Evolutionary conservation across 2,113 vertebrate genomes (phyloP).

Genomic region (Stigmatopora nigra): DNA sequence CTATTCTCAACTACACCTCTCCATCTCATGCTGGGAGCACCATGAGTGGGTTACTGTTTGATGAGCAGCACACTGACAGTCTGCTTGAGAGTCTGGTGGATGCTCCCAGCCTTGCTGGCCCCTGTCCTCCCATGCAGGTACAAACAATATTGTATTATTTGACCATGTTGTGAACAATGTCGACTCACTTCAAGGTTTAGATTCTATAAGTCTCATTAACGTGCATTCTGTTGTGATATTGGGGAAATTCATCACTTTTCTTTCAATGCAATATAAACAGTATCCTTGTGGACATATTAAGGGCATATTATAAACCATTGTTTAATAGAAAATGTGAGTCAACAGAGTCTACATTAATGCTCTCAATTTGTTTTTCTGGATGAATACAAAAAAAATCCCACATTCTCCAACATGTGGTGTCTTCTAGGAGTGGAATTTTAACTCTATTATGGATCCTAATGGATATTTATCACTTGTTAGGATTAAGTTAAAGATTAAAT

Average conservation of each 20-base stretch:
- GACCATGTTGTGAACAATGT: too few species aligned
- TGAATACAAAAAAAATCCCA: not conserved
- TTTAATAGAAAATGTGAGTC: not conserved
- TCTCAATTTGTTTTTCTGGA: not conserved
- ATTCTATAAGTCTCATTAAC: not conserved
- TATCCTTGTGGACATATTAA: not conserved
- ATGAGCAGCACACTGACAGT: conserved; percentile 76
- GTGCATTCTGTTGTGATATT: not conserved
- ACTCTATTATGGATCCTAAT: not conserved
- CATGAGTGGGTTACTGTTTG: conserved; percentile 66
- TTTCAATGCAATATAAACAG: not conserved
- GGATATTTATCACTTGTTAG: not conserved
- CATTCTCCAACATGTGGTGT: not conserved
- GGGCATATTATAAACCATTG: not conserved
- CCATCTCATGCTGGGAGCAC: conserved; percentile 60
- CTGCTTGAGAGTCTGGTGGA: conserved; percentile 83
- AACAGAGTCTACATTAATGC: not conserved
- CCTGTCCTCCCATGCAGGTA: conserved; percentile 91
- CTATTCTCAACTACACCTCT: conserved; percentile 76
- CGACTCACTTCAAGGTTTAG: not conserved
- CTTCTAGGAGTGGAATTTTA: not conserved
- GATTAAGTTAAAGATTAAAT: not conserved
- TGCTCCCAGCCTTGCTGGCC: conserved; percentile 69
- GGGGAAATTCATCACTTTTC: not conserved
- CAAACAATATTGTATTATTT: not conserved